Base-by-base conservation (phyloP, 2,797 vertebrate genomes). In the Thamnophis elegans region DNA sequence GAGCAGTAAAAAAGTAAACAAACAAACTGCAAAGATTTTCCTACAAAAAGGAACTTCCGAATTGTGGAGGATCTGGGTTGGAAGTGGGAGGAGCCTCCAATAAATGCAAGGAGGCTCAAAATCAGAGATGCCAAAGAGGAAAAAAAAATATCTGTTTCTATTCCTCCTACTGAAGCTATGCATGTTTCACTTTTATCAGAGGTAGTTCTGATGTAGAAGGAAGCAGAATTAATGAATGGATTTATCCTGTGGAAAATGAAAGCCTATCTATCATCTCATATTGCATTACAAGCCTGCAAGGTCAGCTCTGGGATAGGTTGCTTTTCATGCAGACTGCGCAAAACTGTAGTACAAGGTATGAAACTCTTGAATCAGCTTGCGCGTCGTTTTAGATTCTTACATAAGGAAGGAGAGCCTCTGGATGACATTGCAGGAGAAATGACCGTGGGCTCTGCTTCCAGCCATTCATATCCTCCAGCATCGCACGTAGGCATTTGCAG, bases 1-100 rank as follows among this genome's bases (percentile, higher is more conserved):
- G 93, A 95, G 94, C 92, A 94, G 95, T 91, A 88, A 94, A 89
- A 51, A 82, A 95, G 95, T 91, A 96, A 96, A 95, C 92, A 96
- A 95, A 88, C 94, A 92, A 95, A 93, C 82, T 65, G 18, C 91
- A 86, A 68, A n/a, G 91, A 94, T 94, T 89, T 73, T n/a, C 78
- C 32, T 90, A 42, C 73, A 93, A 93, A 93, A 47, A 65, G 51
- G 3, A 0, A 3, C 86, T 56, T 47, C 90, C 11, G 9, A 9
- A 0, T 56, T 90, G 65, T 0, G 53, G 88, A 86, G 47, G 78
- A 28, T 8, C 56, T 28, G 47, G 42, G 59, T 4, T 51, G n/a
- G 56, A 54, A 55, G 20, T 42, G 51, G 60, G 91, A 60, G 32
- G 0, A 60, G 13, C 26, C 56, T 56, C 58, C 26, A 1, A 56